Percentiles rank a stretch among this genome's conserved stretches.
Conservation (phyloP, 2,888 invertebrate genomes). For the Polyommatus icarus region DNA sequence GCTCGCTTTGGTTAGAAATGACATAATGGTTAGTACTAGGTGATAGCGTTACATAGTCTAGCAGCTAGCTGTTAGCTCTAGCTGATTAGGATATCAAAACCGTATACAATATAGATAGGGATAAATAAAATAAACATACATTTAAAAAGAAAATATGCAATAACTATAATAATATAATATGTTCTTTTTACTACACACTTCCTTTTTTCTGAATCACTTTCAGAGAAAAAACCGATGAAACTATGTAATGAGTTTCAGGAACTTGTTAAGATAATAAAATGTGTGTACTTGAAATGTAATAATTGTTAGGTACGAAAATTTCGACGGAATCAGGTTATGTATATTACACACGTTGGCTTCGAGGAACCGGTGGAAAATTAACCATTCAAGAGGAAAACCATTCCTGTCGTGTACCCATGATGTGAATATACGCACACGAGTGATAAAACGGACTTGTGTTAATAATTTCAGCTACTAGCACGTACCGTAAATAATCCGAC, state of each 20-base stretch:
- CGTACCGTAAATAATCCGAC: too few relatives aligned
- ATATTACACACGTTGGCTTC: neutral
- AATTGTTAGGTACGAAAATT: neutral
- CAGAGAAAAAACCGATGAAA: neutral
- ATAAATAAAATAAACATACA: neutral
- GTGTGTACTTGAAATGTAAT: neutral
- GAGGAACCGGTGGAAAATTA: neutral
- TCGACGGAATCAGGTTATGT: neutral
- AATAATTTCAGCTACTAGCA: too few relatives aligned
- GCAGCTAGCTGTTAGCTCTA: conserved; percentile 26
- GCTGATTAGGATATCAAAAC: neutral
- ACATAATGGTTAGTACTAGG: conserved; percentile 23
- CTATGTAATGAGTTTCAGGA: neutral
- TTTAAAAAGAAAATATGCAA: too few relatives aligned
- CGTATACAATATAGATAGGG: neutral
- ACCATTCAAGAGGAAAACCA: too few relatives aligned
- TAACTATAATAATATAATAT: too few relatives aligned
- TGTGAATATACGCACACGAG: too few relatives aligned
- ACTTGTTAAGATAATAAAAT: neutral
- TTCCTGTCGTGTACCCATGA: too few relatives aligned
- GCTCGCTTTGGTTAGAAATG: conserved; percentile 32
- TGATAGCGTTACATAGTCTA: conserved; percentile 2
- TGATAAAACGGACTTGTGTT: too few relatives aligned
- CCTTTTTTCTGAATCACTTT: neutral
- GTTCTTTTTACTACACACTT: too few relatives aligned